Percentiles rank a stretch among this genome's conserved stretches.
Evolutionary conservation across 2,888 invertebrate genomes (phyloP).

Genomic region (Dyspetes luteomarginatus): DNA sequence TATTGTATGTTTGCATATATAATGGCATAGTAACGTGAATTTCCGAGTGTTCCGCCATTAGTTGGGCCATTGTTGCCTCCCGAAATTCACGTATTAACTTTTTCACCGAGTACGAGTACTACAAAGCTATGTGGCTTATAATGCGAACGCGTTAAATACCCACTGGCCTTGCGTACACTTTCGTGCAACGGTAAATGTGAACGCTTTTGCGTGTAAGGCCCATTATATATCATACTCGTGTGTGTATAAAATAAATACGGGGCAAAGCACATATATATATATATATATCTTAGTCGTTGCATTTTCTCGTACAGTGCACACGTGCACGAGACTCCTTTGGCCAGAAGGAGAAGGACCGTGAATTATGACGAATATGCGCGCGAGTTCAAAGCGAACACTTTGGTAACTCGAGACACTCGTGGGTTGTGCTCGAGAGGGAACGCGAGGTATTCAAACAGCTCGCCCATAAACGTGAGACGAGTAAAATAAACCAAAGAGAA

Average conservation of each 20-base stretch:
- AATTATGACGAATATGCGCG: constrained; percentile 41
- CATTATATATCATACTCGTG: constrained; percentile 27
- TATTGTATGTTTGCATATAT: too few species aligned
- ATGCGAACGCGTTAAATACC: constrained; percentile 43
- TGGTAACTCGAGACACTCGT: constrained; percentile 53
- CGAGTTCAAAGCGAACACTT: constrained; percentile 3
- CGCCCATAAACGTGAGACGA: background rate
- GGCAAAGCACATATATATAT: background rate
- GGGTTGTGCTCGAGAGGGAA: constrained; percentile 24
- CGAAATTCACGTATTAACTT: constrained; percentile 36
- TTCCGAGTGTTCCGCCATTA: background rate
- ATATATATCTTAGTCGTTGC: background rate
- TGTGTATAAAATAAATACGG: constrained; percentile 7
- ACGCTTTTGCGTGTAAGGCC: constrained; percentile 50
- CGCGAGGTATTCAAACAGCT: constrained; percentile 41
- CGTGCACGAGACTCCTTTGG: constrained; percentile 20
- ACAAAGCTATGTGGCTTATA: constrained; percentile 6
- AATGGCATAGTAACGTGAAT: background rate
- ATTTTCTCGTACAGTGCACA: constrained; percentile 1
- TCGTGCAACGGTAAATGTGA: constrained; percentile 56
- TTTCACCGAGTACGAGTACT: background rate
- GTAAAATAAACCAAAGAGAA: background rate
- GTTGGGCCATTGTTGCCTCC: constrained; percentile 21
- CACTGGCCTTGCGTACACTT: constrained; percentile 32
- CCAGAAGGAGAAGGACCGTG: constrained; percentile 26